Conservation (phyloP, 2,113 vertebrate genomes). For the Dasyornis broadbenti region DNA sequence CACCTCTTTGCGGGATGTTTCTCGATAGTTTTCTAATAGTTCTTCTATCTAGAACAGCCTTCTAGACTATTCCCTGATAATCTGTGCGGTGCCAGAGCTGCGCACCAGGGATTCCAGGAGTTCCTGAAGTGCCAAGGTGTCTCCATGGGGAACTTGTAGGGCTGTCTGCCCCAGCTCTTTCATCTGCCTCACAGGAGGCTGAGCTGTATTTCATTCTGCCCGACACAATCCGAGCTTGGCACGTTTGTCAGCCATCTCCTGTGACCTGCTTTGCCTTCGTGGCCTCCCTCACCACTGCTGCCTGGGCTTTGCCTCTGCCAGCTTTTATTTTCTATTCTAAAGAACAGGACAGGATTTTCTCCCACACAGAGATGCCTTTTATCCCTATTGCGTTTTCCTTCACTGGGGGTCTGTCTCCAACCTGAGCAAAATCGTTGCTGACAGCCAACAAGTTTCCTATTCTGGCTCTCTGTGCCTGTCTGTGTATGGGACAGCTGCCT, state of each 20-base stretch:
- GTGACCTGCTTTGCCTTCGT: neutral
- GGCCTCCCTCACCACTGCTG: neutral
- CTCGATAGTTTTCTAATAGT: neutral
- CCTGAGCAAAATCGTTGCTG: rapidly evolving
- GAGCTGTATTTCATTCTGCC: neutral
- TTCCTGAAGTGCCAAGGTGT: neutral
- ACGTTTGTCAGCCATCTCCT: neutral
- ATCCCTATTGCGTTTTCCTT: neutral
- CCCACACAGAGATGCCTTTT: neutral
- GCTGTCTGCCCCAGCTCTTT: neutral
- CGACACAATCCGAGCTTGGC: neutral
- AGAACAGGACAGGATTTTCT: neutral
- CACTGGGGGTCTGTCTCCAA: neutral
- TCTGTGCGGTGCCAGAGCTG: neutral
- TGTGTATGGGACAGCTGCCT: rapidly evolving
- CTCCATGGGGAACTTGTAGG: rapidly evolving
- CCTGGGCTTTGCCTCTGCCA: neutral
- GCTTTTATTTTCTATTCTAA: constrained; percentile 22
- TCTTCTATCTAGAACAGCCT: neutral
- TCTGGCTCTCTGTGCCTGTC: neutral
- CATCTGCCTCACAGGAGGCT: neutral
- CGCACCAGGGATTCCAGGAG: neutral
- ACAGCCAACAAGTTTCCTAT: neutral
- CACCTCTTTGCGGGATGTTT: neutral
- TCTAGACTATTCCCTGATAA: neutral